Evolutionary conservation across 2,113 vertebrate genomes (phyloP).

Genomic region (Steatornis caripensis): DNA sequence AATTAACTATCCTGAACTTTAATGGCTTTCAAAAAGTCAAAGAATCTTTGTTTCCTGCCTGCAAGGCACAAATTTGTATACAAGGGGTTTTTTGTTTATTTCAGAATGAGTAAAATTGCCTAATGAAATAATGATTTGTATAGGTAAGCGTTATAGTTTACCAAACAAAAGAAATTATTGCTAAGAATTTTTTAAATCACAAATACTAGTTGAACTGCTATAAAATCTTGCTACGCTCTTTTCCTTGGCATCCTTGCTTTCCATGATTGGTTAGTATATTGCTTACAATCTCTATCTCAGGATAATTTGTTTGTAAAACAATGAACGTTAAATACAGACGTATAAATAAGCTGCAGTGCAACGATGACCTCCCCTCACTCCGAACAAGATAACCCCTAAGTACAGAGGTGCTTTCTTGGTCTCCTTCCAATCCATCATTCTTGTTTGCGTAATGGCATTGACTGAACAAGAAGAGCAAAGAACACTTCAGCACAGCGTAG

Average conservation of each 20-base stretch:
- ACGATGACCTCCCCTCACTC: background rate
- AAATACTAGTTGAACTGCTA: background rate
- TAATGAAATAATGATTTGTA: background rate
- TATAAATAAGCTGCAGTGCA: background rate
- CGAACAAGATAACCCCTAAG: background rate
- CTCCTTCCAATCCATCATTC: background rate
- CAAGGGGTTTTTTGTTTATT: background rate
- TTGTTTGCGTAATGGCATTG: background rate
- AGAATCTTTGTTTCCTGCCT: background rate
- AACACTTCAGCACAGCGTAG: rapidly evolving
- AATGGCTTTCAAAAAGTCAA: background rate
- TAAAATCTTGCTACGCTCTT: background rate
- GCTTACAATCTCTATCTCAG: background rate
- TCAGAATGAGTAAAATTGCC: background rate
- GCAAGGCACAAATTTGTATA: background rate
- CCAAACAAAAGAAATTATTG: background rate
- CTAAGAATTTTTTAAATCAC: background rate
- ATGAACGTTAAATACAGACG: background rate
- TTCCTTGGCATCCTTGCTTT: background rate
- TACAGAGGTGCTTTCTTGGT: background rate
- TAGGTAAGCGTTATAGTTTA: background rate
- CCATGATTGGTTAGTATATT: background rate
- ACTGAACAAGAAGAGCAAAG: background rate
- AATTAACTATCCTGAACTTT: background rate
- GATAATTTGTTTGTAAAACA: background rate